These are phyloP conservation scores for Eolophus roseicapilla DNA, from an alignment of 2,113 vertebrate genomes.

Conservation along the genomic window DNA sequence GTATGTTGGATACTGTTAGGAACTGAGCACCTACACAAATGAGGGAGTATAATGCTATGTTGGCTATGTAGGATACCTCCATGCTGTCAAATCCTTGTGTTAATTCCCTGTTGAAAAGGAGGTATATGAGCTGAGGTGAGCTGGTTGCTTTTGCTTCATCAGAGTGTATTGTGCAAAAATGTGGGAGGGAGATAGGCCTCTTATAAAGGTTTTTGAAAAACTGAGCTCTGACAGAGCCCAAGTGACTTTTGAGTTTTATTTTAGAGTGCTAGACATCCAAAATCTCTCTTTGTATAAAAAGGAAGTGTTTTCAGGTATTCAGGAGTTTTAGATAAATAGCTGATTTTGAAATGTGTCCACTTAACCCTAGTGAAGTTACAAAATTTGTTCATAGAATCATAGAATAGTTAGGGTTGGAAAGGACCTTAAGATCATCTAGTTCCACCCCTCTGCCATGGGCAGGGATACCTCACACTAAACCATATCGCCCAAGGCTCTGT, in stretches of 20 bases:
- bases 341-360: not conserved
- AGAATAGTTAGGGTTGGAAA: too few relatives aligned
- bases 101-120: not conserved
- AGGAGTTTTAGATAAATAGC: not conserved
- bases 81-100: not conserved
- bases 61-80: not conserved
- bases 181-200: not conserved
- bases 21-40: not conserved
- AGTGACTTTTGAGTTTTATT: not conserved
- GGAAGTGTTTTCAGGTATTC: not conserved
- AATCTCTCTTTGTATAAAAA: not conserved
- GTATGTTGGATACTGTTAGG: accelerated
- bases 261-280: not conserved
- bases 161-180: not conserved
- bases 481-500: too few relatives aligned
- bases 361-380: not conserved
- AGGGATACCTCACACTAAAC: too few relatives aligned
- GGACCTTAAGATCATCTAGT: too few relatives aligned
- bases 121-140: not conserved
- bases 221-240: not conserved
- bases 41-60: not conserved
- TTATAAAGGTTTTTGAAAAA: not conserved
- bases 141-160: not conserved
- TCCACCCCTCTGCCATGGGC: too few relatives aligned
- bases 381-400: not conserved